phyloP scores from a whole-genome alignment of 1,140 invertebrate species.

The Drosophila ogumai region DNA sequence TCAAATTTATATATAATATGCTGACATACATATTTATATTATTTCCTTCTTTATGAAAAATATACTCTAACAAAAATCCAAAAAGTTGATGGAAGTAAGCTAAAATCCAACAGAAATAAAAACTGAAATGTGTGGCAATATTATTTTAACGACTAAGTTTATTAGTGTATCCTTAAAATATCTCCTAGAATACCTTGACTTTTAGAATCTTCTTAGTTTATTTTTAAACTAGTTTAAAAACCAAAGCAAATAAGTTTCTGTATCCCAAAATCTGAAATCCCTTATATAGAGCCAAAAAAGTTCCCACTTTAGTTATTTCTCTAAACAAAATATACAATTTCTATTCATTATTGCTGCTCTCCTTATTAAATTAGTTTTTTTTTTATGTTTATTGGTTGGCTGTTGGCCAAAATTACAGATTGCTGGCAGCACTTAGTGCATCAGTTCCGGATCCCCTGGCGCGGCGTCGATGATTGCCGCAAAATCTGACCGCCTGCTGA shows the following conservation, averaged over 20 bases:
- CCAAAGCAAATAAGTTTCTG: background rate
- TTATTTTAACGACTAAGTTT: background rate
- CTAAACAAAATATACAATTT: constrained; percentile 14
- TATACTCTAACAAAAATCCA: background rate
- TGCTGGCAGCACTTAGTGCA: constrained; percentile 60
- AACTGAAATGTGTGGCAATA: background rate
- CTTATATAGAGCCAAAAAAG: background rate
- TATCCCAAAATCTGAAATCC: background rate
- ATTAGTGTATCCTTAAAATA: background rate
- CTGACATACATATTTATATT: too few species aligned
- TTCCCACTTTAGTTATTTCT: constrained; percentile 2
- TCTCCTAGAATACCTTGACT: background rate
- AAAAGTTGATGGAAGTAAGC: background rate
- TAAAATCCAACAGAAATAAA: background rate
- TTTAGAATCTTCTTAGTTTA: background rate
- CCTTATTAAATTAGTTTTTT: constrained; percentile 54
- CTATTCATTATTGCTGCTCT: constrained; percentile 6
- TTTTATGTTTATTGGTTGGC: constrained; percentile 49
- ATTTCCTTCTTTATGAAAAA: background rate
- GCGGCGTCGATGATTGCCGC: constrained; percentile 67
- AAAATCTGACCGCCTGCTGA: constrained; percentile 62
- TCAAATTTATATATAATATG: background rate
- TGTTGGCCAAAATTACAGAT: constrained; percentile 46
- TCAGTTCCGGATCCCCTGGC: constrained; percentile 29
- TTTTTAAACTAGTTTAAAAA: background rate